Base-by-base conservation (phyloP, 2,797 vertebrate species). In the Heterohyrax brucei region DNA sequence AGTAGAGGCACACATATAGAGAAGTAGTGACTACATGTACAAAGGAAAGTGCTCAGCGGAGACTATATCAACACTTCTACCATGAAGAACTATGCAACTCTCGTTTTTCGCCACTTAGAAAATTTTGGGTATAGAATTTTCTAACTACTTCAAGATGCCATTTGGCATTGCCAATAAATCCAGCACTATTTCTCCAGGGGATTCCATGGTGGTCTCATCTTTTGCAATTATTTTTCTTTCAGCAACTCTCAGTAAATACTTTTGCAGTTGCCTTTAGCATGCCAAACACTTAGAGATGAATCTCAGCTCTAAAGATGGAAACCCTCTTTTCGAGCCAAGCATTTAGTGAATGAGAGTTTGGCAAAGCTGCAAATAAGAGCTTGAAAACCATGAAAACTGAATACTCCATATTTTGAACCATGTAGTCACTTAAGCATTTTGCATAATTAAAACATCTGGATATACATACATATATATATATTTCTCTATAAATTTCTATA, bases 381-480 rank as follows among this genome's bases (percentile, higher is more conserved):
- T 87, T 91, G 81, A 94, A 95, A 92, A 82, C 21, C 48, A 39
- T 85, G 92, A 95, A 56, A 96, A 84, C 79, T 75, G 91, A 96
- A 87, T 81, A 93, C 89, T 96, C 82, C 14, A 6, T 87, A 50
- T 39, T 59, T 97, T 87, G 50, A 94, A 92, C 95, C 93, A 95
- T 92, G 62, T 79, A 96, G 96, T 96, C 87, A 89, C 62, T 81
- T 95, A 77, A 85, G 12, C 70, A 87, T 79, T 95, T 93, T 64
- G n/a, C 66, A 92, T 89, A 92, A 96, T 96, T 48, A 80, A 93
- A 97, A 94, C 53, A 95, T 86, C 78, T 97, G 87, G 39, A 46
- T 93, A 28, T 89, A 48, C 77, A 13, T 64, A 94, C 79, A 14
- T 53, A 22, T 61, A 22, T 61, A 22, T 61, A 61, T 61, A 61